Evolutionary conservation across 2,113 vertebrate species (phyloP).

Genomic region (Apaloderma vittatum): DNA sequence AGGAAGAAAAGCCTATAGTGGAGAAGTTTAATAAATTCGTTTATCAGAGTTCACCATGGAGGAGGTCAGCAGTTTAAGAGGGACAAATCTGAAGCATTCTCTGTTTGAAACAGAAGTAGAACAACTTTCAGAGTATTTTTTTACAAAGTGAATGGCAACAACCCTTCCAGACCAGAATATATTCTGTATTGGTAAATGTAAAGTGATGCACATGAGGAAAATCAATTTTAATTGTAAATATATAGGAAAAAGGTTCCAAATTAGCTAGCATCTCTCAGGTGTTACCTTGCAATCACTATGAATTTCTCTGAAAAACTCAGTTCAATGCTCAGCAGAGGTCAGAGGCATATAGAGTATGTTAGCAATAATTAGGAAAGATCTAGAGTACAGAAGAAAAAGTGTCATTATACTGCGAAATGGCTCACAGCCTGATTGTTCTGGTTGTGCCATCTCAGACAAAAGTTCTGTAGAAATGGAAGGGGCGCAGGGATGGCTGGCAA

Average conservation of each 20-base stretch:
- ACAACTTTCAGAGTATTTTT: neutral
- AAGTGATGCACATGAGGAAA: neutral
- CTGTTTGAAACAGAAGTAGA: neutral
- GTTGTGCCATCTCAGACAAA: neutral
- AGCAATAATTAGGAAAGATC: neutral
- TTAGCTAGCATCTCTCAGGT: neutral
- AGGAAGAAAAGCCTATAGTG: neutral
- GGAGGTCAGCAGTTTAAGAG: constrained; percentile 4
- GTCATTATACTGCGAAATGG: neutral
- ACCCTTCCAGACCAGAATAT: neutral
- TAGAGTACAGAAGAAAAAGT: neutral
- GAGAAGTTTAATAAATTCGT: constrained; percentile 36
- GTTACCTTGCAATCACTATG: neutral
- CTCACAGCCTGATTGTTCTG: neutral
- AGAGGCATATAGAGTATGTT: neutral
- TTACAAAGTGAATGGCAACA: neutral
- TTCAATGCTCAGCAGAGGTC: neutral
- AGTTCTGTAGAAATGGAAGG: neutral
- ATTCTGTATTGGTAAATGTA: neutral
- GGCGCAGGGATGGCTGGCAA: neutral
- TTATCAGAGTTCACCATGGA: neutral
- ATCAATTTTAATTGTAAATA: neutral
- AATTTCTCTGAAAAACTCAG: neutral
- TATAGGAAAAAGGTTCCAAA: neutral
- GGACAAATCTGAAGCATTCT: neutral